Conservation (phyloP, 2,888 invertebrate species). For the Epinotia ramella region DNA sequence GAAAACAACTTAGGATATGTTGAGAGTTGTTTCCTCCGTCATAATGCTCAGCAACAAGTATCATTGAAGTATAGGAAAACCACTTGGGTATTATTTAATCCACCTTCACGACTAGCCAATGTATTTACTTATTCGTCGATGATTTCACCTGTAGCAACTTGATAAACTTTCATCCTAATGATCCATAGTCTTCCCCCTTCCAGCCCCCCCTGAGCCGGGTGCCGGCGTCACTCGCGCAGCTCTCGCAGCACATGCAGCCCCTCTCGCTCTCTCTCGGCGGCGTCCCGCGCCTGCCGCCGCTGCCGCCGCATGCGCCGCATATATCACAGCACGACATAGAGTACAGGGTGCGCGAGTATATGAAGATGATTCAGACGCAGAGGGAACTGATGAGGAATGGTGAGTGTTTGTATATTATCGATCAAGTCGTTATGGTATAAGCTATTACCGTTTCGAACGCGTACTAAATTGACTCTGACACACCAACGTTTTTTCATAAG, state of each 20-base stretch:
- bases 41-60: too few relatives aligned
- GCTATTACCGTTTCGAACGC: too few relatives aligned
- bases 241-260: slow-evolving; percentile 89
- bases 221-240: slow-evolving; percentile 83
- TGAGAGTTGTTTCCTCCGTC: too few relatives aligned
- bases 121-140: too few relatives aligned
- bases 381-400: slow-evolving; percentile 76
- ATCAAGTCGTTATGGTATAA: too few relatives aligned
- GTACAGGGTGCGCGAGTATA: slow-evolving; percentile 91
- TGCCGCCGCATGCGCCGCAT: slow-evolving; percentile 83
- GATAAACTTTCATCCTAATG: slow-evolving; percentile 22
- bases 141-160: too few relatives aligned
- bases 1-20: too few relatives aligned
- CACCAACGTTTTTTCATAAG: too few relatives aligned
- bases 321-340: slow-evolving; percentile 90
- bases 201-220: slow-evolving; percentile 85
- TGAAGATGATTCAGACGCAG: slow-evolving; percentile 88
- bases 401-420: slow-evolving; percentile 50
- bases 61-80: too few relatives aligned
- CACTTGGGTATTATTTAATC: too few relatives aligned
- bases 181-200: slow-evolving; percentile 47
- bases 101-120: too few relatives aligned
- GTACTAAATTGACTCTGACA: too few relatives aligned
- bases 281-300: slow-evolving; percentile 85
- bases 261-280: slow-evolving; percentile 89